Base-by-base conservation (phyloP, 2,797 vertebrate species). In the Crypturellus tataupa region DNA sequence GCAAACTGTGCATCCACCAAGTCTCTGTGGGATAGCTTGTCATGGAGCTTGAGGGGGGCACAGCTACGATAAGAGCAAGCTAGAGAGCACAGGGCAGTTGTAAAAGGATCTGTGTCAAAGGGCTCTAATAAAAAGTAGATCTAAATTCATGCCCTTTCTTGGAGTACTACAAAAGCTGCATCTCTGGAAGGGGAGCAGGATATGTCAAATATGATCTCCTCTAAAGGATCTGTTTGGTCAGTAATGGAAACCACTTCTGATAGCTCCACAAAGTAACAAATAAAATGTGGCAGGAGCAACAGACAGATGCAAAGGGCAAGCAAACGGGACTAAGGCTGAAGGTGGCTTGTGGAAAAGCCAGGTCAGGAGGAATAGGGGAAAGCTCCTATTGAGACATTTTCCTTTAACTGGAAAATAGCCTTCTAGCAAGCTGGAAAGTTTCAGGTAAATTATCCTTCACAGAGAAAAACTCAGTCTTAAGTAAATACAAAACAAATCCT, bases 401-500 rank as follows among this genome's bases (percentile, higher is more conserved):
- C 55, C 70, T 91, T 81, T 4, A 6, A 12, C 18, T 56, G 47
- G 21, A 82, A 89, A 89, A 53, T 21, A 60, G 37, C 17, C 31
- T 46, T 64, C 25, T 25, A 42, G 33, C 29, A 33, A 42, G 63
- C 29, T 24, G 21, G 17, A 40, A 90, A 68, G 0, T 2, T 56
- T 89, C 37, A 55, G 59, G 19, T 31, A 73, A 69, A 46, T 84
- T 75, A 46, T 40, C 58, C 46, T 80, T 75, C 77, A 56, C 0
- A 55, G 69, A 73, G 31, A 92, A 87, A 91, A 46, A 42, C 2
- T 24, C 15, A 95, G 44, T 37, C 14, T 92, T 89, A 63, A 47
- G 68, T 60, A 91, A 87, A 94, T n/a, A 42, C 47, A 85, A 89
- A 94, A 39, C 29, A 85, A 93, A 72, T 3, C 18, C 55, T 86